Base-by-base conservation (phyloP, 2,888 invertebrate species). In the Oscheius myriophilus region DNA sequence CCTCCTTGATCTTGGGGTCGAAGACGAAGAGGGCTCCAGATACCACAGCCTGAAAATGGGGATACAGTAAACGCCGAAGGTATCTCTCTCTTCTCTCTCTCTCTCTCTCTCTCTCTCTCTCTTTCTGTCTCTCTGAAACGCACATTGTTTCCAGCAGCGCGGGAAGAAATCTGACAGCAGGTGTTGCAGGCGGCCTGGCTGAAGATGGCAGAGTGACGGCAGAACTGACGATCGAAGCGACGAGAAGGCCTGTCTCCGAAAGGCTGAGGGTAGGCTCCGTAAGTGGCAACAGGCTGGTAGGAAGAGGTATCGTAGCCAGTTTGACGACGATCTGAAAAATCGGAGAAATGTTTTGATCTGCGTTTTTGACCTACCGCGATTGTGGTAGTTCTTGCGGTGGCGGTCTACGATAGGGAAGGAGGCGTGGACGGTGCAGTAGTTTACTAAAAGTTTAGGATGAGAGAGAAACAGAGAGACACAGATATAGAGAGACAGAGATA, bases 401-500 rank as follows among this genome's bases (percentile, higher is more conserved):
- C 64, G 67, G 33, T 69, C 63, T 42, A 74, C 72, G 39, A 79
- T 51, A 46, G 79, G 79, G 75, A 79, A 79, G 33, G 76, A 74
- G 41, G 77, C 77, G 51, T 79, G 77, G 18, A 78, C 77, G 23
- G 79, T 76, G 70, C 79, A 79, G 64, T 79, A 79, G 69, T 77
- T 78, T 16, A 23, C 14, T 18, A 14, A 53, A 53, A 33, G 33
- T 12, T n/a, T n/a, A n/a, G n/a, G n/a, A n/a, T n/a, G n/a, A n/a
- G n/a, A n/a, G n/a, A n/a, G n/a, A n/a, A n/a, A n/a, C n/a, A n/a
- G n/a, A n/a, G n/a, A n/a, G n/a, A n/a, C n/a, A n/a, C n/a, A n/a
- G n/a, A n/a, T n/a, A n/a, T n/a, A n/a, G n/a, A n/a, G n/a, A n/a
- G n/a, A n/a, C 11, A 45, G 14, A 25, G 0, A 1, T 58, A 9